These are phyloP conservation scores for Notarius quadriscutis DNA, from an alignment of 2,113 vertebrate species.

Conservation along the genomic window DNA sequence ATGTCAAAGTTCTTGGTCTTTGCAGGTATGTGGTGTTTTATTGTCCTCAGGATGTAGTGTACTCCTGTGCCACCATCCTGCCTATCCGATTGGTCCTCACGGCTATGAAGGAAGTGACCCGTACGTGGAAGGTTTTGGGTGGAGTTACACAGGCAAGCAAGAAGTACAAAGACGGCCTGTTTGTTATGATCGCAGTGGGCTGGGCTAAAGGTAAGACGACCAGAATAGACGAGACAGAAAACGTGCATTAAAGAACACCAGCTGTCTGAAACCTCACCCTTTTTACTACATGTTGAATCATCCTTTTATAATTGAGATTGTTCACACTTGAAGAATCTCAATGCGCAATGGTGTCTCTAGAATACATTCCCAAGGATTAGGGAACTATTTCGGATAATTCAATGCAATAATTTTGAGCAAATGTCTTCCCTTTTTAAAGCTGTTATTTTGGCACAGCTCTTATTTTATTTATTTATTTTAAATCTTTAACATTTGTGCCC, in stretches of 20 bases:
- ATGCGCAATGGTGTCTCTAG: neutral
- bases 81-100: conserved; percentile 84
- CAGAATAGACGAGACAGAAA: neutral
- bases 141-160: conserved; percentile 82
- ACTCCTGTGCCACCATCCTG: conserved; percentile 71
- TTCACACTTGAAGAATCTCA: neutral
- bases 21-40: conserved; percentile 93
- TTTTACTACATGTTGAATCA: neutral
- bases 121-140: conserved; percentile 91
- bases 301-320: neutral
- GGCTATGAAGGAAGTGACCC: conserved; percentile 93
- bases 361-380: neutral
- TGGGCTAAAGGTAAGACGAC: conserved; percentile 88
- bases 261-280: neutral
- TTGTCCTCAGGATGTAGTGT: conserved; percentile 85
- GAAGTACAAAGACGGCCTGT: conserved; percentile 85
- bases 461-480: neutral
- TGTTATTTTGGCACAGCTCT: neutral
- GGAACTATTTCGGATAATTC: neutral
- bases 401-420: neutral
- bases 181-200: conserved; percentile 90
- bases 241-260: neutral
- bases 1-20: neutral
- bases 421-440: conserved; percentile 1
- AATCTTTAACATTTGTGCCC: conserved; percentile 10